Percentiles rank a stretch among this genome's conserved stretches.
Conservation (phyloP, 2,888 invertebrate genomes). For the Listrodromus nycthemerus region DNA sequence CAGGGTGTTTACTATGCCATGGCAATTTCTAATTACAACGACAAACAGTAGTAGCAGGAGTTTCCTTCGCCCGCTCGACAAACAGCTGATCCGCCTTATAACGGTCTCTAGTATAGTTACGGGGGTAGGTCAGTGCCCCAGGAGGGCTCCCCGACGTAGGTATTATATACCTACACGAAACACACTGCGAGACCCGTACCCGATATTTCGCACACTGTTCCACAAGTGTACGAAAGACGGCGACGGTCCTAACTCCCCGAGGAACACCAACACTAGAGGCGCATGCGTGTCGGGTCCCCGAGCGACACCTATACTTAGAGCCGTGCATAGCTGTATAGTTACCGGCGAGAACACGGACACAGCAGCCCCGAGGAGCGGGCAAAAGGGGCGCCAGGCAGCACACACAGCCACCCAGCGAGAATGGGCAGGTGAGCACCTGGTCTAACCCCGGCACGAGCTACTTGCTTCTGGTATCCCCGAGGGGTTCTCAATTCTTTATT, state of each 20-base stretch:
- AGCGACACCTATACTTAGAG: conserved; percentile 43
- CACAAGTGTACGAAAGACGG: conserved; percentile 30
- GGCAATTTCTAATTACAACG: conserved; percentile 28
- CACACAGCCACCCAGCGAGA: conserved; percentile 77
- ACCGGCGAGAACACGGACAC: conserved; percentile 31
- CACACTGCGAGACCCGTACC: conserved; percentile 22
- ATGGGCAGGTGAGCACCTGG: conserved; percentile 84
- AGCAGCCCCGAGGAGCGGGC: conserved; percentile 59
- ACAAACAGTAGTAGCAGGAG: conserved; percentile 1
- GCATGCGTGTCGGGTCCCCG: conserved; percentile 35
- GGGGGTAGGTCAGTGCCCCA: conserved; percentile 83
- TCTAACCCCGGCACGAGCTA: conserved; percentile 77
- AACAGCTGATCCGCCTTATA: conserved; percentile 80
- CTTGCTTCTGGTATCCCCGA: conserved; percentile 73
- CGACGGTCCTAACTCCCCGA: conserved; percentile 26
- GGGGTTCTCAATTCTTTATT: conserved; percentile 72
- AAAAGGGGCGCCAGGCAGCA: conserved; percentile 74
- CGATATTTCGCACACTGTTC: conserved; percentile 38
- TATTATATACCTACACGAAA: conserved; percentile 36
- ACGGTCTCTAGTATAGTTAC: conserved; percentile 76
- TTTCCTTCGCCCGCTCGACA: conserved; percentile 33
- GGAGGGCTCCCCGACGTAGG: conserved; percentile 67
- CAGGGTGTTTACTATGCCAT: neutral
- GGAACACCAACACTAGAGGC: conserved; percentile 42
- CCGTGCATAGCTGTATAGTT: neutral